phyloP scores from a whole-genome alignment of 2,113 vertebrate genomes.

The Apodemus speciosus region DNA sequence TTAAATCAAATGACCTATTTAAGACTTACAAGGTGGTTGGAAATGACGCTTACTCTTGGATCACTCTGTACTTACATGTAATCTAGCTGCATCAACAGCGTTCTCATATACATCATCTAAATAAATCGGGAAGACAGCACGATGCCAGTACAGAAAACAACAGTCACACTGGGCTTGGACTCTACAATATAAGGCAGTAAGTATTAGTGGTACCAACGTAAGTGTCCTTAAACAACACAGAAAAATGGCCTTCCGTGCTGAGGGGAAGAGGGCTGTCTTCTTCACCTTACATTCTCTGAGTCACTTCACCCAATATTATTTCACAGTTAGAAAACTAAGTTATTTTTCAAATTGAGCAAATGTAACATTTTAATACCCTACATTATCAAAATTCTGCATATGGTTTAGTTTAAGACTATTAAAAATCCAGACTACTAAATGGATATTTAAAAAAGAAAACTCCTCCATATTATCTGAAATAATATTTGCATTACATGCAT shows the following conservation, averaged over 20 bases:
- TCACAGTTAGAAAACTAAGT: slow-evolving; percentile 23
- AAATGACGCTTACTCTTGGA: slow-evolving; percentile 9
- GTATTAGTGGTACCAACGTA: slow-evolving; percentile 17
- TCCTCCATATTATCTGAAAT: slow-evolving; percentile 16
- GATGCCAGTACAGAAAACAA: slow-evolving; percentile 98
- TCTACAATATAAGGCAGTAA: slow-evolving; percentile 84
- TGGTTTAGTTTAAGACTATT: slow-evolving; percentile 44
- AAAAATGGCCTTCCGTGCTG: background rate
- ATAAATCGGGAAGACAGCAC: slow-evolving; percentile 98
- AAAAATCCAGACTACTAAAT: slow-evolving; percentile 15
- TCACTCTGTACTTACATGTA: slow-evolving; percentile 90
- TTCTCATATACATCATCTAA: slow-evolving; percentile 97
- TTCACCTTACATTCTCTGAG: background rate
- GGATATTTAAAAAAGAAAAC: background rate
- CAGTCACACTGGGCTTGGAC: slow-evolving; percentile 94
- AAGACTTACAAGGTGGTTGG: background rate
- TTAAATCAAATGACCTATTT: slow-evolving; percentile 12
- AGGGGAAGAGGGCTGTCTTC: background rate
- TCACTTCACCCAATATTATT: slow-evolving; percentile 13
- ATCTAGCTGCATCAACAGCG: slow-evolving; percentile 94
- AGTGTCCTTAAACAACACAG: no score
- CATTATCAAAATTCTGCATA: slow-evolving; percentile 24
- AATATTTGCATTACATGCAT: background rate
- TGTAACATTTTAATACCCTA: background rate
- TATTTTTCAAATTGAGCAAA: background rate